Base-by-base conservation (phyloP, 2,797 vertebrate species). In the Aulostomus chinensis region DNA sequence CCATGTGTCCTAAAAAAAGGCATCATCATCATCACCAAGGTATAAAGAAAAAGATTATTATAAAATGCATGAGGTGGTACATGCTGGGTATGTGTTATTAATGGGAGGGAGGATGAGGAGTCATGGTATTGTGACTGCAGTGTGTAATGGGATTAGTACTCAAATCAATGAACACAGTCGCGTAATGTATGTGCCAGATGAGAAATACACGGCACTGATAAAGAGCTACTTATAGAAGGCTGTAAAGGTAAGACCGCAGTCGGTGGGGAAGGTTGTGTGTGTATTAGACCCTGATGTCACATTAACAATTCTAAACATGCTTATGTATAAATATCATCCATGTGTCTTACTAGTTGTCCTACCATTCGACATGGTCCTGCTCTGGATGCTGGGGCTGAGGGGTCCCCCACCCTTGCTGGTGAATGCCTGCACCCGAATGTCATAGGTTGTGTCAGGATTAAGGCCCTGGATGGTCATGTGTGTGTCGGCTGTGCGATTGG, bases 311-410 rank as follows among this genome's bases (percentile, higher is more conserved):
- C 22, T 4, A 24, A 4, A 24, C 24, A 25, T 25, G 24, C 24
- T 7, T 25, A 9, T 25, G 24, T 9, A 25, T 4, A n/a, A n/a
- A 25, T 9, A 25, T 9, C 9, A 55, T 37, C 18, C 28, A 16
- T 30, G 34, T 32, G 48, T 37, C 26, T 1, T 11, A 13, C 10
- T 7, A 7, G 28, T 12, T 21, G 9, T 43, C 73, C 1, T 90
- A 99, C 97, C 97, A 69, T 95, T 89, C 0, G 96, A 95, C 95
- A 97, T 96, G 77, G 97, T 99, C 84, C 97, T 91, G 77, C 96
- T 97, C 89, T 99, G 97, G 78, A 99, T 99, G 90, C 97, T 99
- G 80, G 97, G 97, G 83, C 97, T 99, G 59, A 98, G 91, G 0
- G 97, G 97, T 33, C 97, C 97, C 0, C 73, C 84, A 4, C 97